Base-by-base conservation (phyloP, 2,797 vertebrate species). In the Gallinago nigripennis region DNA sequence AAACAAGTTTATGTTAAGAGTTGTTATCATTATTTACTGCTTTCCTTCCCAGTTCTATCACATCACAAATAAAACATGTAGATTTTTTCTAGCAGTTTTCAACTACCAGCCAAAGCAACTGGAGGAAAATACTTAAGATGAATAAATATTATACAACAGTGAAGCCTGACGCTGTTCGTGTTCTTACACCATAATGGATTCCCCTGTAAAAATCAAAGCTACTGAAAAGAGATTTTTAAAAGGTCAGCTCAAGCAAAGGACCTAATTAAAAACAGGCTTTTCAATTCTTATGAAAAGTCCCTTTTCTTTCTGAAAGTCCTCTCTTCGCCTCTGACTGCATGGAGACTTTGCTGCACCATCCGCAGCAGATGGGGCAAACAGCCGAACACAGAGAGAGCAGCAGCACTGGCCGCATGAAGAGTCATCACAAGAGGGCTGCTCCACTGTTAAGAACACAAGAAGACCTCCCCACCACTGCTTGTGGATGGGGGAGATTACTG, bases 31-130 rank as follows among this genome's bases (percentile, higher is more conserved):
- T 76, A 92, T 84, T 79, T 86, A 82, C 24, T 86, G 58, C 66
- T 91, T 92, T 92, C 43, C 46, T 88, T 92, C 19, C 39, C 73
- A 66, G 51, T 58, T 79, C 63, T 82, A 82, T 60, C n/a, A 65
- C n/a, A 79, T 56, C 63, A 81, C 51, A 75, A 93, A 83, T 75
- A 82, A 85, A 94, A 77, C 31, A 83, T 3, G 57, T 19, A 69
- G 33, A 56, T 25, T 83, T 81, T 80, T 90, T 21, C 63, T 50
- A 88, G 54, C 19, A 83, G 69, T 13, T 56, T 94, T 78, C 41
- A 86, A 58, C 46, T 56, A 81, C 43, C 41, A 91, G 57, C 19
- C 28, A 86, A 83, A 86, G 31, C 17, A 93, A 88, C 43, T 33
- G 63, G 51, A 73, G 79, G 54, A 76, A 94, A 82, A 82, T 25